phyloP scores from a whole-genome alignment of 2,888 invertebrate genomes.

The Drosophila fulvimacula region DNA sequence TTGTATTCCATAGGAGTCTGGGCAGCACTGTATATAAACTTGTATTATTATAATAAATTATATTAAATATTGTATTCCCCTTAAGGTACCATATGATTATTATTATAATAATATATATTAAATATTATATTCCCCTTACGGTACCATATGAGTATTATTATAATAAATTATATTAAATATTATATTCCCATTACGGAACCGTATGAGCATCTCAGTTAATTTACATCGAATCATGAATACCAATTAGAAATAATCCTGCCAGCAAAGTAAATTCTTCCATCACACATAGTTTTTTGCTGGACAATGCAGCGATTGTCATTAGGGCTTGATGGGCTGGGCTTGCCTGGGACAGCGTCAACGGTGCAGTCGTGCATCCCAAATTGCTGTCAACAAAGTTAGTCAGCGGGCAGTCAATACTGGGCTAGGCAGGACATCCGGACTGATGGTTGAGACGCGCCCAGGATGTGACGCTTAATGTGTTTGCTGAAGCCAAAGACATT shows the following conservation, averaged over 20 bases:
- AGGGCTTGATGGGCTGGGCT: slow-evolving; percentile 16
- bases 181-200: no score
- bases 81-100: no score
- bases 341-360: slow-evolving; percentile 38
- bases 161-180: no score
- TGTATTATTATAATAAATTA: no score
- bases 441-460: slow-evolving; percentile 52
- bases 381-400: slow-evolving; percentile 63
- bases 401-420: slow-evolving; percentile 37
- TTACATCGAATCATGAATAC: not conserved
- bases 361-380: slow-evolving; percentile 76
- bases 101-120: no score
- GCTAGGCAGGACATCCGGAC: slow-evolving; percentile 57
- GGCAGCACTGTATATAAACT: no score
- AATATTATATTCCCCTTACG: no score
- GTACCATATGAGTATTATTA: no score
- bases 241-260: not conserved
- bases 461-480: slow-evolving; percentile 68
- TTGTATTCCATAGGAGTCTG: no score
- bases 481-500: slow-evolving; percentile 54
- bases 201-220: not conserved
- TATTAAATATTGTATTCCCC: no score
- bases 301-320: slow-evolving; percentile 24
- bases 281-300: not conserved
- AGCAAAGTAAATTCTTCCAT: not conserved